These are phyloP conservation scores for Desmophyllum pertusum DNA, from an alignment of 92 coral and sea anemone genomes.

Conservation along the genomic window DNA sequence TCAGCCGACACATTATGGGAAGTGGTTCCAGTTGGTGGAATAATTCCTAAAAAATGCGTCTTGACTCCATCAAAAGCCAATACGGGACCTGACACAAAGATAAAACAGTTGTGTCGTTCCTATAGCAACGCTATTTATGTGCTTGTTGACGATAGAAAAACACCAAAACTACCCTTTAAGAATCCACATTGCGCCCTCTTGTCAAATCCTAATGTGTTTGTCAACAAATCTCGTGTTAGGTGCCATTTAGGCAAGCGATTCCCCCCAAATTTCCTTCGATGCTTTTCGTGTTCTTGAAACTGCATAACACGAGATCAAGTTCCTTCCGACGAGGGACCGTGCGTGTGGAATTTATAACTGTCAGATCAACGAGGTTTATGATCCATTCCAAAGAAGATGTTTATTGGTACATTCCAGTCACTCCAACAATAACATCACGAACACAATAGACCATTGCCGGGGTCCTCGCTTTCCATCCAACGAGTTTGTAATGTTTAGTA, in stretches of 20 bases:
- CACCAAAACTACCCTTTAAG: background rate
- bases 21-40: background rate
- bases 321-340: background rate
- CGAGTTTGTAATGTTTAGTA: background rate
- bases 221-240: background rate
- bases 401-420: background rate
- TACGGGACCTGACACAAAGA: background rate
- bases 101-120: background rate
- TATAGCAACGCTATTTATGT: background rate
- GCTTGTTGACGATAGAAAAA: too few species aligned
- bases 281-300: background rate
- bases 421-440: background rate
- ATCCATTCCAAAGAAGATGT: background rate
- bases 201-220: too few species aligned
- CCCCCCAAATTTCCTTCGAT: background rate
- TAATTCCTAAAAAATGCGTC: background rate
- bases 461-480: background rate
- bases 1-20: background rate
- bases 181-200: constrained; percentile 8
- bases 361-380: background rate
- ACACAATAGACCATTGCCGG: background rate
- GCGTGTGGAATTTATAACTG: background rate
- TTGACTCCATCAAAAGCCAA: background rate
- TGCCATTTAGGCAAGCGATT: background rate
- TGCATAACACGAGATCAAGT: too few species aligned